A percentile compares a stretch with the other conserved stretches of the same genome.
Conservation (phyloP, 2,888 invertebrate species). For the Coecobrya sp. region DNA sequence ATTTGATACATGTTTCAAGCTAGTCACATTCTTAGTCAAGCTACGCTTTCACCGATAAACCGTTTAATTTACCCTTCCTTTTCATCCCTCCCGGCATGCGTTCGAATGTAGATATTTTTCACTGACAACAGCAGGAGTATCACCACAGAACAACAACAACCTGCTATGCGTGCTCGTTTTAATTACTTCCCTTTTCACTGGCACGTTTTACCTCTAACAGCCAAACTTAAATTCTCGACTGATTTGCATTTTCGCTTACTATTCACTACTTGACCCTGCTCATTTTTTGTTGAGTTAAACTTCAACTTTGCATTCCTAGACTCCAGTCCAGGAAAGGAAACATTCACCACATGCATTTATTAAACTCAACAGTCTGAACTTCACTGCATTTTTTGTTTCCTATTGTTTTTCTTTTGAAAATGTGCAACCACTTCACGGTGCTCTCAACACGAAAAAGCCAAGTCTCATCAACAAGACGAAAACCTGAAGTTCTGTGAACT, state of each 20-base stretch:
- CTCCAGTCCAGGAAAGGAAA: neutral
- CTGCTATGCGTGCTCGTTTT: conserved; percentile 52
- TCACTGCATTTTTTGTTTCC: conserved; percentile 37
- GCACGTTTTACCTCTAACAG: conserved; percentile 1
- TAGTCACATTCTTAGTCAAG: neutral
- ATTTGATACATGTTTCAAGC: neutral
- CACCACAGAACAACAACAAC: neutral
- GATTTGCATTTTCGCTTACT: neutral
- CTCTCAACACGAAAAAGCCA: neutral
- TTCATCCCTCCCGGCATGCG: conserved; percentile 29
- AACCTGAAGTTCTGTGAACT: neutral
- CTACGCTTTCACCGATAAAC: conserved; percentile 9
- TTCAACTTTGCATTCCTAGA: neutral
- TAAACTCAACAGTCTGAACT: neutral
- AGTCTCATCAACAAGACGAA: neutral
- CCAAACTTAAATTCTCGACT: neutral
- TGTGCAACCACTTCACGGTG: neutral
- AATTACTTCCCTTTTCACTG: conserved; percentile 30
- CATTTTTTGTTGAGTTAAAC: neutral
- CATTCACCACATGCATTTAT: neutral
- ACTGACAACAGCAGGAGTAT: neutral
- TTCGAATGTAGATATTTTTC: conserved; percentile 11
- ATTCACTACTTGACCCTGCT: conserved; percentile 15
- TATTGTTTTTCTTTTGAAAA: conserved; percentile 17
- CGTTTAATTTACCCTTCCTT: conserved; percentile 39